Evolutionary conservation across 2,888 invertebrate species (phyloP).

Genomic region (Helleia helle): DNA sequence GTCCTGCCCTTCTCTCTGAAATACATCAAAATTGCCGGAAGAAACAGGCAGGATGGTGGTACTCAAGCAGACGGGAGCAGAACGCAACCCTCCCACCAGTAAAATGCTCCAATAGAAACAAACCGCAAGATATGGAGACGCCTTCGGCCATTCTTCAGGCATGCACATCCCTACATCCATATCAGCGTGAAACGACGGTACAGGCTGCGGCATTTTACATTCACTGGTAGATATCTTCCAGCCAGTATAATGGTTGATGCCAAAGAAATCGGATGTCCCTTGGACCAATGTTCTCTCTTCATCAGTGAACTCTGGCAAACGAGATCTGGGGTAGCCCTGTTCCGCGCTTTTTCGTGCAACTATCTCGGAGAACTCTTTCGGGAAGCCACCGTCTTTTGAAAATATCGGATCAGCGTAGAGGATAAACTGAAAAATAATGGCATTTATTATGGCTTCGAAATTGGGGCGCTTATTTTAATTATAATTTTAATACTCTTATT

Average conservation of each 20-base stretch:
- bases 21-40: too few species aligned
- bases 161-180: constrained; percentile 23
- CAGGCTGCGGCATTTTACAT: constrained; percentile 20
- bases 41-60: too few species aligned
- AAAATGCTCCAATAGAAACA: too few species aligned
- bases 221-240: constrained; percentile 30
- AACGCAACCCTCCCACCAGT: too few species aligned
- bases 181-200: constrained; percentile 35
- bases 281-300: constrained; percentile 34
- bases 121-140: constrained; percentile 38
- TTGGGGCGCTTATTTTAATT: too few species aligned
- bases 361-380: constrained; percentile 49
- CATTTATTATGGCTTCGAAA: too few species aligned
- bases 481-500: neutral
- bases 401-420: constrained; percentile 65
- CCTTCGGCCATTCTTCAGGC: constrained; percentile 34
- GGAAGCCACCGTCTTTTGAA: constrained; percentile 65
- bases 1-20: too few species aligned
- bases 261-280: constrained; percentile 48
- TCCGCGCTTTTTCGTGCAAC: constrained; percentile 45
- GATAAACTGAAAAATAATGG: constrained; percentile 39
- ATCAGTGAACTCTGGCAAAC: constrained; percentile 33
- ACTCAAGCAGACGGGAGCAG: too few species aligned
- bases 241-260: constrained; percentile 80
- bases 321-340: constrained; percentile 32